Percentiles rank a stretch among this genome's conserved stretches.
phyloP scores from a whole-genome alignment of 1,140 invertebrate species.

The Steinernema feltiae region DNA sequence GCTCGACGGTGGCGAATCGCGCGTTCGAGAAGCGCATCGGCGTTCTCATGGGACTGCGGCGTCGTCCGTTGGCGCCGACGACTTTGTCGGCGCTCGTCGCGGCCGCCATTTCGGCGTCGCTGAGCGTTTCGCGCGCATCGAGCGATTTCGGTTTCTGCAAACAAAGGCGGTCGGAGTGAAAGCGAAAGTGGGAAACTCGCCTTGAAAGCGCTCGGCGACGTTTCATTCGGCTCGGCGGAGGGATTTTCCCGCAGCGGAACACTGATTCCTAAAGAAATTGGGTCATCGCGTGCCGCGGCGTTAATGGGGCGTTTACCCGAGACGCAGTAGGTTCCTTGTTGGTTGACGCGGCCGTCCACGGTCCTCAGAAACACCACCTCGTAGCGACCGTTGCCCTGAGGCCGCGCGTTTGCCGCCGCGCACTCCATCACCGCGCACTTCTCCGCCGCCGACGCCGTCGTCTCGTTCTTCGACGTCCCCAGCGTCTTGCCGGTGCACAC shows the following conservation, averaged over 20 bases:
- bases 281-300: neutral
- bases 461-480: neutral
- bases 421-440: neutral
- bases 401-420: conserved; percentile 6
- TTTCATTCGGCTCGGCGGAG: neutral
- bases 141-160: neutral
- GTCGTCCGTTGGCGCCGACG: neutral
- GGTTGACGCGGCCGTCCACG: neutral
- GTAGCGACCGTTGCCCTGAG: conserved; percentile 12
- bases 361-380: neutral
- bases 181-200: conserved; percentile 14
- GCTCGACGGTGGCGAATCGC: neutral
- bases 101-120: neutral
- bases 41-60: neutral
- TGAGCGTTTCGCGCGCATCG: neutral
- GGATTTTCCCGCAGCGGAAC: conserved; percentile 3
- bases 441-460: conserved; percentile 7
- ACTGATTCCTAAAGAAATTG: neutral
- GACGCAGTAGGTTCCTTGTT: conserved; percentile 5
- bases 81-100: neutral
- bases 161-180: neutral
- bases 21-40: neutral
- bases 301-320: conserved; percentile 8
- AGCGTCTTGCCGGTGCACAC: conserved; percentile 3
- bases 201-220: conserved; percentile 7